These are phyloP conservation scores for Capreolus pygargus DNA, from an alignment of 2,113 vertebrate species.

Conservation along the genomic window DNA sequence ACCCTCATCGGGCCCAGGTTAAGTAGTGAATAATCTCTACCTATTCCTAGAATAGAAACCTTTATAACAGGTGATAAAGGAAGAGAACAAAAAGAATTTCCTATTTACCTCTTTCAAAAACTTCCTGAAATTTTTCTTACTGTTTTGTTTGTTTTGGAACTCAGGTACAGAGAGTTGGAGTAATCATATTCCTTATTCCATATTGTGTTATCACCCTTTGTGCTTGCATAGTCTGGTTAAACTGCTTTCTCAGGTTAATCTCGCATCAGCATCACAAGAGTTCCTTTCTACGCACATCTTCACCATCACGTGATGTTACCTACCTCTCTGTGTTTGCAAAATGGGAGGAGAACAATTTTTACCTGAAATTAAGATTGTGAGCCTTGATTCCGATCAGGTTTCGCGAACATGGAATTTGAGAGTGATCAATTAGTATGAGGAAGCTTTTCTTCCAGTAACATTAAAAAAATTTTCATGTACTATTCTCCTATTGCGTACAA, in stretches of 20 bases:
- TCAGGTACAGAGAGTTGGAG: background rate
- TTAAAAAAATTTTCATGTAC: background rate
- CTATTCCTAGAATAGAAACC: background rate
- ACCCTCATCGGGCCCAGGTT: background rate
- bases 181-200: background rate
- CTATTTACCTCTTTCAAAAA: background rate
- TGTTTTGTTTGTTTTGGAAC: background rate
- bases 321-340: background rate
- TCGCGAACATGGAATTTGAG: background rate
- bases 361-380: background rate
- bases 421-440: background rate
- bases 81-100: background rate
- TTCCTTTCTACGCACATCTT: background rate
- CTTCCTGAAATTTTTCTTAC: background rate
- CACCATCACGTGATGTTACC: background rate
- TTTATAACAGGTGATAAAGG: background rate
- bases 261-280: background rate
- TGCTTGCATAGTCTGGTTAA: background rate
- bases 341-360: background rate
- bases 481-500: background rate
- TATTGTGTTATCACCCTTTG: background rate
- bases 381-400: background rate
- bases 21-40: background rate
- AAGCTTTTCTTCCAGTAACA: background rate
- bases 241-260: background rate